Conservation (phyloP, 1,140 invertebrate genomes). For the Magallana angulata region DNA sequence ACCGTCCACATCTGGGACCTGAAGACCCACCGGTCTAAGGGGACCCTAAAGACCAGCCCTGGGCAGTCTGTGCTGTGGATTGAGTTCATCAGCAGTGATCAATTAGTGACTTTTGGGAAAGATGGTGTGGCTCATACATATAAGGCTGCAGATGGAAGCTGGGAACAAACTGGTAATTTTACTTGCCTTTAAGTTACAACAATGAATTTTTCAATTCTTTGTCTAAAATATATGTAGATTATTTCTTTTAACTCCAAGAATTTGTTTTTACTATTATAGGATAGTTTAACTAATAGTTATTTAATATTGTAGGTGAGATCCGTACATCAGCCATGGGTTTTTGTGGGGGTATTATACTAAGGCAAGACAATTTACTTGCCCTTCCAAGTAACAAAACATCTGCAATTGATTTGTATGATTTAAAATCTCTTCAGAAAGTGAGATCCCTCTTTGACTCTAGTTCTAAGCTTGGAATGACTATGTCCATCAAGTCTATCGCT, state of each 20-base stretch:
- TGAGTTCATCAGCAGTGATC: constrained; percentile 36
- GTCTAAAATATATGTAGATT: too few relatives aligned
- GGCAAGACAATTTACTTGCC: constrained; percentile 50
- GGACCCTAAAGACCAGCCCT: constrained; percentile 21
- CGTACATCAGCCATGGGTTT: constrained; percentile 45
- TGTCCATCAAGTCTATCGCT: constrained; percentile 50
- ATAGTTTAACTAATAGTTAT: too few relatives aligned
- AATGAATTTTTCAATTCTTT: not conserved
- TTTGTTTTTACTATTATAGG: too few relatives aligned
- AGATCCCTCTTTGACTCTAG: constrained; percentile 45
- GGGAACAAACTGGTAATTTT: constrained; percentile 40
- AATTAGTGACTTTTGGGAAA: constrained; percentile 50
- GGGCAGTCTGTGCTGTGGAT: constrained; percentile 55
- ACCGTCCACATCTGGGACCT: constrained; percentile 51
- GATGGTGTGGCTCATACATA: constrained; percentile 50
- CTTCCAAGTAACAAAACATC: constrained; percentile 55
- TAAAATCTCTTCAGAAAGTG: constrained; percentile 46
- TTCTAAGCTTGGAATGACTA: constrained; percentile 67
- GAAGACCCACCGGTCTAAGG: constrained; percentile 20
- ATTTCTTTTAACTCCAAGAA: too few relatives aligned
- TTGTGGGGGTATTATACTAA: constrained; percentile 50
- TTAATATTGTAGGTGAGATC: constrained; percentile 42
- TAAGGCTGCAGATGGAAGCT: constrained; percentile 16
- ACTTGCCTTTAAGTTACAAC: not conserved
- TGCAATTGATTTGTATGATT: constrained; percentile 52